Percentiles rank a stretch among this genome's conserved stretches.
These are phyloP conservation scores for Tachina fera DNA, from an alignment of 2,888 invertebrate species.

Conservation along the genomic window DNA sequence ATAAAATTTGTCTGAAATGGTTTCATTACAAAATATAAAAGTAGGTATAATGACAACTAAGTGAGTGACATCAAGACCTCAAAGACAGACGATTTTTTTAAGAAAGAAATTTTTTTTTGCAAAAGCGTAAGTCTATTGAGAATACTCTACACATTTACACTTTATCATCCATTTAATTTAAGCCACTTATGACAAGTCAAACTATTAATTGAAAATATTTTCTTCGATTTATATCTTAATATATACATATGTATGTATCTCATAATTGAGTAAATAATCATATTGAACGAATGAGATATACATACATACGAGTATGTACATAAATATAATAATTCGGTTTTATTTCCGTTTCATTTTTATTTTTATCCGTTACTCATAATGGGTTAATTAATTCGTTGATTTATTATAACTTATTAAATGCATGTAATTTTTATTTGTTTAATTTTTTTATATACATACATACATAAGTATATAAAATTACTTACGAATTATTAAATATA, in stretches of 20 bases:
- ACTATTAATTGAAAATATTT: constrained; percentile 5
- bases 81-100: background rate
- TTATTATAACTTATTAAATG: constrained; percentile 66
- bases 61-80: no score
- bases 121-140: background rate
- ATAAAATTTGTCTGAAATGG: background rate
- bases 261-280: constrained; percentile 45
- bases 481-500: constrained; percentile 50
- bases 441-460: background rate
- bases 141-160: constrained; percentile 14
- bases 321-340: constrained; percentile 11
- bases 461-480: background rate
- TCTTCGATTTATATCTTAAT: constrained; percentile 35
- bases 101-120: no score
- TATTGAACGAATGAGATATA: constrained; percentile 1
- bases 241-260: background rate
- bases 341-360: constrained; percentile 1
- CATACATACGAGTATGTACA: background rate
- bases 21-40: no score
- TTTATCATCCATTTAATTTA: background rate
- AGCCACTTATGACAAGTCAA: background rate
- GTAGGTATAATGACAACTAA: no score
- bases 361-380: constrained; percentile 28
- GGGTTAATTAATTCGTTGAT: constrained; percentile 54
- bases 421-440: constrained; percentile 51